Evolutionary conservation across 2,113 vertebrate genomes (phyloP), one percentile per base, ranked within the genome.

Genomic region (Aphyosemion australe): DNA sequence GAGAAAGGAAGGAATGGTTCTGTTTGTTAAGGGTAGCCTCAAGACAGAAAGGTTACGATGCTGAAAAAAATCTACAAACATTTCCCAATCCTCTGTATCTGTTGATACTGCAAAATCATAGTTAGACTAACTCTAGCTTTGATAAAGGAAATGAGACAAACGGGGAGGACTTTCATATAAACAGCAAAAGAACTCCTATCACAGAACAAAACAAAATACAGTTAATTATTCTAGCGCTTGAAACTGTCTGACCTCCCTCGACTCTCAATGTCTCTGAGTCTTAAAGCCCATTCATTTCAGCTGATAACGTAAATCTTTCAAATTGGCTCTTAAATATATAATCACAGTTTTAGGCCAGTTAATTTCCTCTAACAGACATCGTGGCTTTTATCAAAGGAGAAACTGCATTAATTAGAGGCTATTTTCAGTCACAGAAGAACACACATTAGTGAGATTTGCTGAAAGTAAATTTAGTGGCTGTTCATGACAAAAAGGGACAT

Each of bases 21-120:
- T 1, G 47, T 71, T 83, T 79, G 69, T 78, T 79, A 77, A 15
- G 39, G 39, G 53, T 21, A 61, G 67, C 72, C 74, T 76, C 57
- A 14, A 55, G 43, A 74, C 37, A 76, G 42, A 61, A 41, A 65
- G 13, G 47, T 62, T 84, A 62, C 61, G 63, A 42, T 26, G 26
- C 19, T 63, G 70, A 66, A 79, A 55, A 70, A 63, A 68, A 53
- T 84, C 68, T 60, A 47, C 46, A 46, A 70, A 68, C 67, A 62
- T 61, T 76, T 59, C 70, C 26, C 26, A 26, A 26, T 68, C 50
- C 51, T 69, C 61, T 43, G 13, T 43, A 42, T 58, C 16, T 21
- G 42, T 13, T 61, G 34, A 3, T 5, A 48, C 46, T 18, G 8
- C 55, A 2, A 61, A 12, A 70, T 7, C n/a, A 64, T 19, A 54